Conservation (phyloP, 2,113 vertebrate genomes). For the Danionella cerebrum region DNA sequence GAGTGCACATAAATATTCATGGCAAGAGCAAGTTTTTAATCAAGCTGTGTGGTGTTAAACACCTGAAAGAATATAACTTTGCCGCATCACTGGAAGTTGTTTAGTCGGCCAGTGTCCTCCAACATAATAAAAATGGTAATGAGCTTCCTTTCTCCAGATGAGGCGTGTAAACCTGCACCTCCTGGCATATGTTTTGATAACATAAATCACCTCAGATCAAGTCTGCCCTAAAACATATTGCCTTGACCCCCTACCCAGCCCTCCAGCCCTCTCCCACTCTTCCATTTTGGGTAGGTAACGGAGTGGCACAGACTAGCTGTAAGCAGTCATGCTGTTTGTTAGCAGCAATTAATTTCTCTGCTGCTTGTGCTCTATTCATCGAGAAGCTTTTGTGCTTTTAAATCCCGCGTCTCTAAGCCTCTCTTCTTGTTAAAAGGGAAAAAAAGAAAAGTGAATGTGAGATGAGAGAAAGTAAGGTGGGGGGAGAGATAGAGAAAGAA, state of each 20-base stretch:
- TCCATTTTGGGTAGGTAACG: slow-evolving; percentile 82
- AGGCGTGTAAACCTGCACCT: slow-evolving; percentile 32
- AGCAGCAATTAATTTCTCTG: slow-evolving; percentile 99
- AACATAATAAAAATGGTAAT: slow-evolving; percentile 43
- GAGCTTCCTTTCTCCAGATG: slow-evolving; percentile 31
- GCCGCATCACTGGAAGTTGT: slow-evolving; percentile 19
- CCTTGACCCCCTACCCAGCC: slow-evolving; percentile 38
- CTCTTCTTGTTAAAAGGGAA: slow-evolving; percentile 71
- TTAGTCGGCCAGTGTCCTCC: slow-evolving; percentile 28
- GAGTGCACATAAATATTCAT: neutral
- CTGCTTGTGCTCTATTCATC: slow-evolving; percentile 96
- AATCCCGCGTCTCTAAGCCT: slow-evolving; percentile 94
- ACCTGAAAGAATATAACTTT: slow-evolving; percentile 12
- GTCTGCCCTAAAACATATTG: slow-evolving; percentile 40
- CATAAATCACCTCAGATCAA: slow-evolving; percentile 46
- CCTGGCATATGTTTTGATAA: slow-evolving; percentile 43
- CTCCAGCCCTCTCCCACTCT: slow-evolving; percentile 55
- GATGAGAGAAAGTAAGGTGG: slow-evolving; percentile 16
- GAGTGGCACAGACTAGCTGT: slow-evolving; percentile 89
- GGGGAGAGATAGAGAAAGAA: neutral
- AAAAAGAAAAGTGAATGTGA: slow-evolving; percentile 44
- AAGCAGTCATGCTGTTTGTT: slow-evolving; percentile 99
- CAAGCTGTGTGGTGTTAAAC: slow-evolving; percentile 1
- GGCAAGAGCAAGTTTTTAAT: slow-evolving; percentile 3
- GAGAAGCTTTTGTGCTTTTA: slow-evolving; percentile 92